phyloP scores from a whole-genome alignment of 1,140 invertebrate genomes.

The Frieseomelitta varia region DNA sequence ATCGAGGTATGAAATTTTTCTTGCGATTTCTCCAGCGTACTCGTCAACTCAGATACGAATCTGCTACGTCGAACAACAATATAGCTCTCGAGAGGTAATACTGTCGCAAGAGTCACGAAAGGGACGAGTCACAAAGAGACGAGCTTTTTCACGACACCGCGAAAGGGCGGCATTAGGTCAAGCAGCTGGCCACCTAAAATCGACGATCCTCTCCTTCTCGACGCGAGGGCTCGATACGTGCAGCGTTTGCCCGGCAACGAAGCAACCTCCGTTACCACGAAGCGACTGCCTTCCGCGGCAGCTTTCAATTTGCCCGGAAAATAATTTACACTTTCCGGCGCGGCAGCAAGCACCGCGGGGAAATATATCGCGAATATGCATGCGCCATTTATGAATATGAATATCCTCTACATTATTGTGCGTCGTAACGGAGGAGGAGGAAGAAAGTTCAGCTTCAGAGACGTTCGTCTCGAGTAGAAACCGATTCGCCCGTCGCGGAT shows the following conservation, averaged over 20 bases:
- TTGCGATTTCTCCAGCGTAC: too few species aligned
- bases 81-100: too few species aligned
- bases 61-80: too few species aligned
- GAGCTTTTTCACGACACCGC: neutral
- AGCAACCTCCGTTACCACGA: neutral
- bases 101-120: too few species aligned
- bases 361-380: slow-evolving; percentile 68
- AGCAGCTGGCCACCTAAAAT: slow-evolving; percentile 20
- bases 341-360: slow-evolving; percentile 23
- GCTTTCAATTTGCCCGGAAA: slow-evolving; percentile 61
- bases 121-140: too few species aligned
- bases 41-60: neutral
- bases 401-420: slow-evolving; percentile 63
- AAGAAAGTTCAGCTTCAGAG: slow-evolving; percentile 47
- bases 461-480: neutral
- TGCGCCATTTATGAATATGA: slow-evolving; percentile 67
- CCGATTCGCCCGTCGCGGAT: neutral
- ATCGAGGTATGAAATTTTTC: too few species aligned
- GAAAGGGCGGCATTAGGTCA: neutral
- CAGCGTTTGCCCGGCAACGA: slow-evolving; percentile 6
- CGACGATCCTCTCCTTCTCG: neutral
- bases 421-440: neutral
- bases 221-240: neutral
- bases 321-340: slow-evolving; percentile 64
- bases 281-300: slow-evolving; percentile 36